Evolutionary conservation across 2,888 invertebrate genomes (phyloP), one percentile per base, ranked within the genome.

Genomic region (Ganaspis brasiliensis): DNA sequence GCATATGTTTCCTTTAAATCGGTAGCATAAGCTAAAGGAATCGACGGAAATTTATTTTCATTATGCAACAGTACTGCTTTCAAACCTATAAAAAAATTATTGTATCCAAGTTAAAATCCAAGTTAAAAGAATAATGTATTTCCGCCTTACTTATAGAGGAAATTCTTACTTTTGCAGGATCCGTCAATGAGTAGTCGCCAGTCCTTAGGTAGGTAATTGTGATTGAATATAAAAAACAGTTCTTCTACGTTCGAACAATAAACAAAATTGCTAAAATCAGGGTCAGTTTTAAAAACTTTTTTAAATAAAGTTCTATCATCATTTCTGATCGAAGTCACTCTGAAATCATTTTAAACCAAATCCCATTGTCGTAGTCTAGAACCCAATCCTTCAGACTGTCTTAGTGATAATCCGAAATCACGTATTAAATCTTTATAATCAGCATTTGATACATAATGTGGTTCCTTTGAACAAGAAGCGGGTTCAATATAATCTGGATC

Each of bases 31-130:
- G 56, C 56, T 57, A 57, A 57, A 26, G 56, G 26, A 26, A 2
- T 12, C 19, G 56, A 57, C 12, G 56, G 56, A 57, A 57, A 26
- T 26, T n/a, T 57, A 57, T 26, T 24, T 57, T 57, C 56, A 57
- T 57, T 57, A 24, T 57, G 14, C 26, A 57, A 57, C 10, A 57
- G 26, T 2, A 26, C 56, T 24, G 26, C 56, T 14, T 57, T 57
- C 26, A 57, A 57, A 57, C 56, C 14, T 57, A 19, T 19, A 21
- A 3, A 31, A 31, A 31, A 31, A 31, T n/a, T n/a, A n/a, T n/a
- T n/a, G n/a, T n/a, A n/a, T n/a, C n/a, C 3, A 6, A 31, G 31
- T 31, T 4, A 31, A 31, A 4, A 31, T 31, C 31, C 31, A 31
- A 31, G 6, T 31, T 31, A 31, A 31, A 31, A 31, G 6, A 31